A percentile compares a stretch with the other conserved stretches of the same genome.
Evolutionary conservation across 1,140 invertebrate genomes (phyloP).

Genomic region (Saccostrea glomerata): DNA sequence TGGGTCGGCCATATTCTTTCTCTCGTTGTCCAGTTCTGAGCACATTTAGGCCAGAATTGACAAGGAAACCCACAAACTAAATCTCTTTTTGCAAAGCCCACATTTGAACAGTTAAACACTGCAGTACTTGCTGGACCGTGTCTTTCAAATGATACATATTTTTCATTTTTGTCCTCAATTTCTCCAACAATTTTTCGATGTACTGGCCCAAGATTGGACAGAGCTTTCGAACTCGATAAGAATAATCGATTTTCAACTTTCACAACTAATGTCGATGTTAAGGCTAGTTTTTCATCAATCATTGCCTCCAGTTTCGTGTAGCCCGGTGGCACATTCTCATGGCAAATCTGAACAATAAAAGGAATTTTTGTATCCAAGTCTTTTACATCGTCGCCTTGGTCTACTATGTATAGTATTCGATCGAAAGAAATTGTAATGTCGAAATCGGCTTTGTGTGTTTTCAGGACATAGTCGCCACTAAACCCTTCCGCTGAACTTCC

Average conservation of each 20-base stretch:
- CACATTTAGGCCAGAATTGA: conserved; percentile 4
- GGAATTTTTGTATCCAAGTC: not conserved
- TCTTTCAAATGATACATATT: not conserved
- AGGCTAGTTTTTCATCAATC: not conserved
- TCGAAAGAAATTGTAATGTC: not conserved
- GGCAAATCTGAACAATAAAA: not conserved
- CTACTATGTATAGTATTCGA: not conserved
- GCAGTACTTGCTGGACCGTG: conserved; percentile 6
- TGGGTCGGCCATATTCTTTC: not conserved
- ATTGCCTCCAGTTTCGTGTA: not conserved
- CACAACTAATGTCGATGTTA: not conserved
- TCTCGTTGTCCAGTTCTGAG: not conserved
- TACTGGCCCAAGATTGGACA: not conserved
- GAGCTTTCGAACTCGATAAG: not conserved
- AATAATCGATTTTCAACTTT: not conserved
- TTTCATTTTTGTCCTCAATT: not conserved
- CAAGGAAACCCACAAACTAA: not conserved
- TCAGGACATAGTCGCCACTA: not conserved
- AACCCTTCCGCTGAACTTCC: conserved; percentile 4
- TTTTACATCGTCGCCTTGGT: not conserved
- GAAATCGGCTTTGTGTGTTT: not conserved
- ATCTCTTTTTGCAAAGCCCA: not conserved
- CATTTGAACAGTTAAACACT: not conserved
- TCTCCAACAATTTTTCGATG: not conserved
- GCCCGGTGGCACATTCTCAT: not conserved